These are phyloP conservation scores for Ophion slaviceki DNA, from an alignment of 2,888 invertebrate species.

Conservation along the genomic window DNA sequence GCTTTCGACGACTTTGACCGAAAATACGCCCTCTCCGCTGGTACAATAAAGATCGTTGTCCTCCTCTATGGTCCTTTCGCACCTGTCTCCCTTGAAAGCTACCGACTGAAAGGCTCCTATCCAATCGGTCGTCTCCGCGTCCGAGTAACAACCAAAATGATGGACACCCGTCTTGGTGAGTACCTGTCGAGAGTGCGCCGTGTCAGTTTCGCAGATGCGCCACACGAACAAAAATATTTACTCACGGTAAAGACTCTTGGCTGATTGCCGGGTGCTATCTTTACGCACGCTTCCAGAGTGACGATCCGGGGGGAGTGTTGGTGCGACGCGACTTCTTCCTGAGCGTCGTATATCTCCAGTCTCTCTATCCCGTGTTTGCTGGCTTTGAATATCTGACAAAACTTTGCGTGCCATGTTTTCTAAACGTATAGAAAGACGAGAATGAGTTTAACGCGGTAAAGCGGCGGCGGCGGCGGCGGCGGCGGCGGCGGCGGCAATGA, in stretches of 20 bases:
- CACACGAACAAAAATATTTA: slow-evolving; percentile 32
- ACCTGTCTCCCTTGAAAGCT: slow-evolving; percentile 89
- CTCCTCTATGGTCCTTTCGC: slow-evolving; percentile 89
- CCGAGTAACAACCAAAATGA: slow-evolving; percentile 88
- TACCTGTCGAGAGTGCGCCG: slow-evolving; percentile 83
- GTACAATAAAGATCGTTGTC: slow-evolving; percentile 95
- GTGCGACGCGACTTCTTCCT: slow-evolving; percentile 88
- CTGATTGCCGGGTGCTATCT: slow-evolving; percentile 87
- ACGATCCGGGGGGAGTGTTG: slow-evolving; percentile 89
- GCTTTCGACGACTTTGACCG: slow-evolving; percentile 90
- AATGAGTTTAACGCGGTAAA: background rate
- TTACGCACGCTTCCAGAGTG: slow-evolving; percentile 94
- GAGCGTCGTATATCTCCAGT: slow-evolving; percentile 93
- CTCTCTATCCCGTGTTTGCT: slow-evolving; percentile 94
- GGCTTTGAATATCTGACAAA: slow-evolving; percentile 91
- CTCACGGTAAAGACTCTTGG: slow-evolving; percentile 84
- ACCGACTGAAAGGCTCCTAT: slow-evolving; percentile 91
- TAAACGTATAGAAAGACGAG: slow-evolving; percentile 82
- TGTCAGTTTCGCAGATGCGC: background rate
- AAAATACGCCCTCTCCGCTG: slow-evolving; percentile 92
- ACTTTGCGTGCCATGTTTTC: slow-evolving; percentile 94
- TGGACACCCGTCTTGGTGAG: slow-evolving; percentile 89
- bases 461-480: background rate
- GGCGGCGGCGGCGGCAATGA: background rate
- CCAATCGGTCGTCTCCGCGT: slow-evolving; percentile 91